Percentiles rank a stretch among this genome's conserved stretches.
These are phyloP conservation scores for Boloria selene DNA, from an alignment of 2,888 invertebrate genomes.

Conservation along the genomic window DNA sequence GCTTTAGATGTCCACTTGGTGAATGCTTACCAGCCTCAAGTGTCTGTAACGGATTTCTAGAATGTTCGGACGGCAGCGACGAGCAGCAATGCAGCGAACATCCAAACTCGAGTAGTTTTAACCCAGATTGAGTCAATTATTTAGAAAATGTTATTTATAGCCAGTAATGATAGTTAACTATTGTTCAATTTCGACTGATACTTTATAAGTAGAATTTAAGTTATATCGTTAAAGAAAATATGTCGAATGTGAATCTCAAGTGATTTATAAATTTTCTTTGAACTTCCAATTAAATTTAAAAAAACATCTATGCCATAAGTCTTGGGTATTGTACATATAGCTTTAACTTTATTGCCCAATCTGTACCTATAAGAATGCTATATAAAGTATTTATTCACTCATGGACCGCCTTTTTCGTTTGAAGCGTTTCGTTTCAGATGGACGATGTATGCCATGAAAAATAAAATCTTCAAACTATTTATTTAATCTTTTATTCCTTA, in stretches of 20 bases:
- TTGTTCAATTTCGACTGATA: constrained; percentile 75
- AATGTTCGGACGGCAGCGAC: constrained; percentile 89
- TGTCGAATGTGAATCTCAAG: constrained; percentile 24
- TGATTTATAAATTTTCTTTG: constrained; percentile 19
- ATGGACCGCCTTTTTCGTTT: constrained; percentile 81
- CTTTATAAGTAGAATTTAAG: constrained; percentile 65
- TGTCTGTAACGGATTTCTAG: constrained; percentile 89
- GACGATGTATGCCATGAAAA: constrained; percentile 75
- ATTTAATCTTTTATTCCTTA: constrained; percentile 4
- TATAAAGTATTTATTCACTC: constrained; percentile 66
- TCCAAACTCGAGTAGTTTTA: constrained; percentile 53
- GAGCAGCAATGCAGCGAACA: constrained; percentile 82
- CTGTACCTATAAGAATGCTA: constrained; percentile 51
- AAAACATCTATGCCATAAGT: constrained; percentile 54
- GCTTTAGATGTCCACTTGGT: constrained; percentile 89
- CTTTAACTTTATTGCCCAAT: constrained; percentile 50
- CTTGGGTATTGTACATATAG: constrained; percentile 74
- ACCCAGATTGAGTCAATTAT: constrained; percentile 57
- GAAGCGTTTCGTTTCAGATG: constrained; percentile 67
- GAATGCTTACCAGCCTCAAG: constrained; percentile 87
- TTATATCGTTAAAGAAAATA: constrained; percentile 15
- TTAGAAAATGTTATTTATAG: constrained; percentile 49
- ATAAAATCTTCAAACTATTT: constrained; percentile 52
- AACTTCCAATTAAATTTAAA: constrained; percentile 23
- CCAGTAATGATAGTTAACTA: constrained; percentile 63